Percentiles rank a stretch among this genome's conserved stretches.
These are phyloP conservation scores for Acanthosoma haemorrhoidale DNA, from an alignment of 2,888 invertebrate species.

Conservation along the genomic window DNA sequence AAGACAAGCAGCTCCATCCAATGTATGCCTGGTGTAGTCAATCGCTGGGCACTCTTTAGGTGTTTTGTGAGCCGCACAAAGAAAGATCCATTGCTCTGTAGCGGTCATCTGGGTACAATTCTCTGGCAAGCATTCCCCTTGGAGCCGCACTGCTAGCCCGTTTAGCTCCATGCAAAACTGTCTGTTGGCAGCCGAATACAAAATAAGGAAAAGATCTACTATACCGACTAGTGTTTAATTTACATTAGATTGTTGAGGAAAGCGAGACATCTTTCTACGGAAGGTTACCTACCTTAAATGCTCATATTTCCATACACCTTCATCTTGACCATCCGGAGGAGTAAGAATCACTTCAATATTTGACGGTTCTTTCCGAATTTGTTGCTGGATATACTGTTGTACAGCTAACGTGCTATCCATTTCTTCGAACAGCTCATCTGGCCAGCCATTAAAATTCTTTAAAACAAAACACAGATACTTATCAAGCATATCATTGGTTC, in stretches of 20 bases:
- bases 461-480: too few relatives aligned
- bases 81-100: constrained; percentile 99
- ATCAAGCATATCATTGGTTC: too few relatives aligned
- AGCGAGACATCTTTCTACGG: too few relatives aligned
- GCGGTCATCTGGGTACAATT: constrained; percentile 99
- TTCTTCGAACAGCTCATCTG: constrained; percentile 96
- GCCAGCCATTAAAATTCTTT: constrained; percentile 95
- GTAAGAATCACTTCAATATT: constrained; percentile 91
- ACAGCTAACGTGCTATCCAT: constrained; percentile 99
- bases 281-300: constrained; percentile 83
- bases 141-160: constrained; percentile 92
- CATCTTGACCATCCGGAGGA: constrained; percentile 95
- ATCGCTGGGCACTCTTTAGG: constrained; percentile 99
- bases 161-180: constrained; percentile 99
- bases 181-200: constrained; percentile 54
- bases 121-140: constrained; percentile 93
- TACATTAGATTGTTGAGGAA: too few relatives aligned
- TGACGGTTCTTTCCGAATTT: constrained; percentile 85
- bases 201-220: too few relatives aligned
- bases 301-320: constrained; percentile 99
- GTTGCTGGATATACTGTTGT: constrained; percentile 97
- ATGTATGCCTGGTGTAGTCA: constrained; percentile 96
- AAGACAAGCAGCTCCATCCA: constrained; percentile 97
- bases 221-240: too few relatives aligned
- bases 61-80: constrained; percentile 99